A percentile compares a stretch with the other conserved stretches of the same genome.
Evolutionary conservation across 2,888 invertebrate species (phyloP).

Genomic region (Chrysomela aeneicollis): DNA sequence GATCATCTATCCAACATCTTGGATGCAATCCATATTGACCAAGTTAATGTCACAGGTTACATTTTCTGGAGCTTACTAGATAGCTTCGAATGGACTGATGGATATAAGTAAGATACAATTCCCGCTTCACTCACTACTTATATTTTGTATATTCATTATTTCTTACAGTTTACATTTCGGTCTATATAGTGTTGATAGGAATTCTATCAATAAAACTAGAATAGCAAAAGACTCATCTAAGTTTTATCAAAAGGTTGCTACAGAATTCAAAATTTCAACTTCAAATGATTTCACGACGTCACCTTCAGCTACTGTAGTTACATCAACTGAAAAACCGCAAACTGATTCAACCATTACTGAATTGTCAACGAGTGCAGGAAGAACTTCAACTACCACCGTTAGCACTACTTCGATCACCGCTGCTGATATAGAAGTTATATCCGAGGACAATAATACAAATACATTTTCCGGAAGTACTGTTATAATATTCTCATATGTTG

Average conservation of each 20-base stretch:
- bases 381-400: background rate
- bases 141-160: background rate
- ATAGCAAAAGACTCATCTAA: conserved; percentile 13
- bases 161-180: conserved; percentile 19
- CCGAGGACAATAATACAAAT: background rate
- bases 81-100: conserved; percentile 22
- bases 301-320: background rate
- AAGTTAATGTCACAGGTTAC: conserved; percentile 20
- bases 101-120: conserved; percentile 9
- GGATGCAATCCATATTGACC: conserved; percentile 13
- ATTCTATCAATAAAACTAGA: background rate
- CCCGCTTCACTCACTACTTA: background rate
- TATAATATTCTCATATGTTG: background rate
- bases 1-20: conserved; percentile 6
- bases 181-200: conserved; percentile 10
- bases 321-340: background rate
- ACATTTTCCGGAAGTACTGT: background rate
- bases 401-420: no score
- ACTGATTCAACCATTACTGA: background rate
- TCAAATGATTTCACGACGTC: background rate
- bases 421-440: no score
- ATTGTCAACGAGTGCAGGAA: background rate
- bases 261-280: background rate
- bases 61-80: conserved; percentile 23
- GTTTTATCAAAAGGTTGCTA: conserved; percentile 5